Evolutionary conservation across 2,113 vertebrate species (phyloP).

Genomic region (Phyllostomus hastatus): DNA sequence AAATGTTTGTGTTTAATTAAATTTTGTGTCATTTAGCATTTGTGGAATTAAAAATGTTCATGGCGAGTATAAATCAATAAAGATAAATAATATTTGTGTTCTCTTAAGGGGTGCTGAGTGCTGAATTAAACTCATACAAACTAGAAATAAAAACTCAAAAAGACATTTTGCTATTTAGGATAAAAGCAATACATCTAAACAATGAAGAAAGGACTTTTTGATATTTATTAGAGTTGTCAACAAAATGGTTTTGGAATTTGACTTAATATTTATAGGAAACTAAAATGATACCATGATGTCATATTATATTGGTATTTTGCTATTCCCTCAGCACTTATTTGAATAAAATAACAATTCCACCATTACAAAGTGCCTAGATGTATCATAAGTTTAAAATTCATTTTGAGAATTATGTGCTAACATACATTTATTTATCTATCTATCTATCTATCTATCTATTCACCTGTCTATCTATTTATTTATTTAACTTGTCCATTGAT

Average conservation of each 20-base stretch:
- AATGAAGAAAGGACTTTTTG: background rate
- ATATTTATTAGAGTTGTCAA: background rate
- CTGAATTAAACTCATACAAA: background rate
- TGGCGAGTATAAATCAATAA: constrained; percentile 7
- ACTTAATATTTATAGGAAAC: background rate
- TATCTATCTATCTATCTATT: no score
- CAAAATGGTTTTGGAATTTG: background rate
- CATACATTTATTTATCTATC: no score
- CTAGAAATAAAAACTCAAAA: background rate
- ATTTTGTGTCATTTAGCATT: background rate
- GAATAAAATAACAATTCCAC: no score
- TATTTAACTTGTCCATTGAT: no score
- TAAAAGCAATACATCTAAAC: background rate
- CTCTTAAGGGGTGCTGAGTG: background rate
- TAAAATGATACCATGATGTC: background rate
- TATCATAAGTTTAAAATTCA: no score
- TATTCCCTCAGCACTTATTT: no score
- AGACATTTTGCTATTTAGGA: background rate
- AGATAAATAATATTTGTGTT: background rate
- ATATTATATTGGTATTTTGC: no score
- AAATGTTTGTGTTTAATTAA: constrained; percentile 27
- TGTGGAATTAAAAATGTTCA: background rate
- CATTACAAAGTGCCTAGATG: no score
- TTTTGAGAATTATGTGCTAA: no score
- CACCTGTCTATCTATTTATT: no score